Evolutionary conservation across 1,140 invertebrate genomes (phyloP).

Genomic region (Melitaea cinxia): DNA sequence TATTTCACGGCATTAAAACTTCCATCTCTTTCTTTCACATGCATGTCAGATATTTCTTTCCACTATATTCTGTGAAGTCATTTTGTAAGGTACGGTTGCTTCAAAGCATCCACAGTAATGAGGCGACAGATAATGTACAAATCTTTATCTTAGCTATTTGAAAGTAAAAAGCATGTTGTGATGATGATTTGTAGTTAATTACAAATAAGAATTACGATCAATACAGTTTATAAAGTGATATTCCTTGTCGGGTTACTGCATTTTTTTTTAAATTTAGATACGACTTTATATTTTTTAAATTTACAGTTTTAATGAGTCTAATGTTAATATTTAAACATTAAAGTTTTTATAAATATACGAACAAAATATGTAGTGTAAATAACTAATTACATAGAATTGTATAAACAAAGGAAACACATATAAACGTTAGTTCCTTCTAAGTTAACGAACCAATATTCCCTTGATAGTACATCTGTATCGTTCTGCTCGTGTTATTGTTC

Average conservation of each 20-base stretch:
- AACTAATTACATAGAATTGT: too few species aligned
- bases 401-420: too few species aligned
- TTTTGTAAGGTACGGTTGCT: background rate
- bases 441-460: background rate
- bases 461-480: background rate
- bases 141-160: background rate
- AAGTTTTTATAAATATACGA: too few species aligned
- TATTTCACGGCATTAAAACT: slow-evolving; percentile 22
- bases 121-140: background rate
- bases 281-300: too few species aligned
- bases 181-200: too few species aligned
- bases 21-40: slow-evolving; percentile 19
- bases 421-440: background rate
- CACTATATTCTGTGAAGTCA: background rate
- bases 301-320: too few species aligned
- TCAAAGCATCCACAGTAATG: background rate
- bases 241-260: too few species aligned
- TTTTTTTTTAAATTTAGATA: too few species aligned
- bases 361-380: too few species aligned
- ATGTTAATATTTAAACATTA: too few species aligned
- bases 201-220: too few species aligned
- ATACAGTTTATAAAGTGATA: too few species aligned
- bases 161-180: background rate
- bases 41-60: background rate
- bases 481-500: slow-evolving; percentile 11